phyloP scores from a whole-genome alignment of 2,888 invertebrate species.

The Lamproptera curius region DNA sequence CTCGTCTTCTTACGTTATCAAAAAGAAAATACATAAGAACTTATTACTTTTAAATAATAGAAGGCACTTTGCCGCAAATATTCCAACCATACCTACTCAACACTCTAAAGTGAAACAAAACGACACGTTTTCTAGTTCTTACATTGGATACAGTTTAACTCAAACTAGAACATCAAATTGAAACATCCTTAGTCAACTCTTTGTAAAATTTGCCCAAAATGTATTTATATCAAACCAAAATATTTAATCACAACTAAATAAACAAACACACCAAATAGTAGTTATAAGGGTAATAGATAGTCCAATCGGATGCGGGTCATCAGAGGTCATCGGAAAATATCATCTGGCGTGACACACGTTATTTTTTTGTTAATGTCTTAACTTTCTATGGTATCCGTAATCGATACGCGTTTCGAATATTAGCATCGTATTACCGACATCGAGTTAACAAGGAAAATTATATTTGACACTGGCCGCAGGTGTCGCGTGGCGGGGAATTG shows the following conservation, averaged over 20 bases:
- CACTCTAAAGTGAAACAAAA: too few species aligned
- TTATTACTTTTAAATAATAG: too few species aligned
- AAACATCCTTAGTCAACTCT: background rate
- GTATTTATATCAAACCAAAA: too few species aligned
- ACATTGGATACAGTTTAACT: too few species aligned
- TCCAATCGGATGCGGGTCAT: background rate
- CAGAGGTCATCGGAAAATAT: slow-evolving; percentile 18
- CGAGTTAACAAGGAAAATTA: slow-evolving; percentile 63
- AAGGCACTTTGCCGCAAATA: too few species aligned
- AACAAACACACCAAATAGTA: background rate
- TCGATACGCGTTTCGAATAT: slow-evolving; percentile 59
- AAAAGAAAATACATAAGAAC: too few species aligned
- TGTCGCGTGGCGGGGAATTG: slow-evolving; percentile 55
- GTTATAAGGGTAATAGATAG: background rate
- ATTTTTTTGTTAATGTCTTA: slow-evolving; percentile 46
- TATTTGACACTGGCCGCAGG: slow-evolving; percentile 63
- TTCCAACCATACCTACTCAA: too few species aligned
- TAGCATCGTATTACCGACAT: slow-evolving; percentile 55
- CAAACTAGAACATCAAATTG: too few species aligned
- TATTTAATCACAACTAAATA: too few species aligned
- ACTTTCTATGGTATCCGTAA: slow-evolving; percentile 65
- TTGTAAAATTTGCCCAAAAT: too few species aligned
- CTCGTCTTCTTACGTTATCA: too few species aligned
- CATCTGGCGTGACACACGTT: slow-evolving; percentile 33
- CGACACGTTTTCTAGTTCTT: too few species aligned